Percentiles rank a stretch among this genome's conserved stretches.
Conservation (phyloP, 1,140 invertebrate genomes). For the Ceratina calcarata region DNA sequence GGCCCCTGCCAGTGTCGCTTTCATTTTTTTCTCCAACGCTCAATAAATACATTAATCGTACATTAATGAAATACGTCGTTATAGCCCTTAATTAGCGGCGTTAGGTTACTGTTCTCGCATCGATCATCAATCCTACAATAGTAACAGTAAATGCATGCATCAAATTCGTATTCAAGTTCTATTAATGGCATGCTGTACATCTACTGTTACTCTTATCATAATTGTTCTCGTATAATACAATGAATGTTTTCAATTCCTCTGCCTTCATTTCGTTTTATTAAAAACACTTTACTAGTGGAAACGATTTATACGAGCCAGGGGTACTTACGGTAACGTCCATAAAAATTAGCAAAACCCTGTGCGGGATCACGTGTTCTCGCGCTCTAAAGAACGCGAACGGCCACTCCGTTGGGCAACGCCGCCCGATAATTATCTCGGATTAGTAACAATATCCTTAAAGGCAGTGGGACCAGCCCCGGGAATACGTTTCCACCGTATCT, state of each 20-base stretch:
- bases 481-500: conserved; percentile 37
- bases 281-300: no score
- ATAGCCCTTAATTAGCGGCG: conserved; percentile 7
- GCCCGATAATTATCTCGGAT: conserved; percentile 38
- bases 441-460: conserved; percentile 47
- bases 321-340: neutral
- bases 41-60: conserved; percentile 29
- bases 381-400: neutral
- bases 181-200: no score
- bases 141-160: no score
- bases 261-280: no score
- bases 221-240: no score
- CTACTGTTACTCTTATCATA: no score
- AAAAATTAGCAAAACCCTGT: conserved; percentile 5
- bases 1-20: neutral
- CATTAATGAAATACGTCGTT: conserved; percentile 11
- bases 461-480: neutral
- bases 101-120: neutral
- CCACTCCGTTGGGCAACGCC: neutral
- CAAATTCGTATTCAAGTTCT: no score
- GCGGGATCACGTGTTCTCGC: conserved; percentile 20
- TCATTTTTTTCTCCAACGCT: neutral
- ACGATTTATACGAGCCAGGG: neutral
- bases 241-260: no score
- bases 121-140: neutral